A percentile compares a stretch with the other conserved stretches of the same genome.
phyloP scores from a whole-genome alignment of 2,797 vertebrate species.

The Emys orbicularis region DNA sequence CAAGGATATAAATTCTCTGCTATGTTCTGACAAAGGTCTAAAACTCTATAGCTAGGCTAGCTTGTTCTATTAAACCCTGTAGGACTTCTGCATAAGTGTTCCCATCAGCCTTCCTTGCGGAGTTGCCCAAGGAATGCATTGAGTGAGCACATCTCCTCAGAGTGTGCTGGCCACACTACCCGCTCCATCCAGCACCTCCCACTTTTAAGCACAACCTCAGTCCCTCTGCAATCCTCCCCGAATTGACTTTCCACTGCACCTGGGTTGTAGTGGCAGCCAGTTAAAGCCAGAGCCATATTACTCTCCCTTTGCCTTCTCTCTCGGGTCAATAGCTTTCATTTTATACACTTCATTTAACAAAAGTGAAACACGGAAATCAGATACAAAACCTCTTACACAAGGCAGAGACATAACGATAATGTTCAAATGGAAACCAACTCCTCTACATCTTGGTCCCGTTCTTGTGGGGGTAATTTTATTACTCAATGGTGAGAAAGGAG shows the following conservation, averaged over 20 bases:
- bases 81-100: background rate
- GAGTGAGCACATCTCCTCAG: background rate
- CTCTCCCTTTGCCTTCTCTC: rapidly evolving
- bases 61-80: background rate
- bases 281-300: rapidly evolving
- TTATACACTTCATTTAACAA: background rate
- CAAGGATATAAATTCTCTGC: background rate
- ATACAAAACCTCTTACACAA: conserved; percentile 59
- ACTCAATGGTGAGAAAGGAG: background rate
- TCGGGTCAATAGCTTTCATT: background rate
- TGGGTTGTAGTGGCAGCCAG: background rate
- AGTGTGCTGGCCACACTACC: background rate
- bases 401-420: background rate
- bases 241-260: background rate
- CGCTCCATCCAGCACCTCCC: background rate
- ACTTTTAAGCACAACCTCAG: rapidly evolving
- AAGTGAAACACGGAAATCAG: conserved; percentile 53
- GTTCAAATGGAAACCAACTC: background rate
- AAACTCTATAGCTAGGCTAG: background rate
- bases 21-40: background rate
- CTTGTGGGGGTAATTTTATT: background rate
- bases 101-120: background rate
- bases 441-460: rapidly evolving
- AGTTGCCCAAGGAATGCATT: background rate
- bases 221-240: background rate